Conservation (phyloP, 2,888 invertebrate genomes). For the Caenorhabditis angaria region DNA sequence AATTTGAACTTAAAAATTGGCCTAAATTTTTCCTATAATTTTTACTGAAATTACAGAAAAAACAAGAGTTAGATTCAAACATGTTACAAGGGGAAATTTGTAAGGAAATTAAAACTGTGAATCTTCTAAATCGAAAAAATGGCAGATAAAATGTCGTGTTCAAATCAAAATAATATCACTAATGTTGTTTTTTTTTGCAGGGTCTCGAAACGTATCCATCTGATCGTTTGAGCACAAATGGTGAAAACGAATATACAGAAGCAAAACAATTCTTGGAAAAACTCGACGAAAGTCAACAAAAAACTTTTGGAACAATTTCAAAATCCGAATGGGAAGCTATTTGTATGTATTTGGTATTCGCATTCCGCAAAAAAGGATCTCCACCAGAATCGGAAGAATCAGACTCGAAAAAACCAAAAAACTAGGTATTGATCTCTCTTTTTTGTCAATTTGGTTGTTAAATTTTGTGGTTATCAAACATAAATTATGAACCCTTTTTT, state of each 20-base stretch:
- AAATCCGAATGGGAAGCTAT: constrained; percentile 71
- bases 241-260: constrained; percentile 48
- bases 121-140: too few species aligned
- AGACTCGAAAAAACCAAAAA: constrained; percentile 15
- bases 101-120: too few species aligned
- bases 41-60: too few species aligned
- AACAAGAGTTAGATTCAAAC: too few species aligned
- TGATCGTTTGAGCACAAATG: constrained; percentile 24
- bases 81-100: too few species aligned
- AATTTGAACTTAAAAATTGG: too few species aligned
- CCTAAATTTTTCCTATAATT: too few species aligned
- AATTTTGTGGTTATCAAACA: not conserved
- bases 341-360: constrained; percentile 70
- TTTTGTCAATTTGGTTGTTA: too few species aligned
- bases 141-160: too few species aligned
- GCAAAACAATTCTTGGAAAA: constrained; percentile 35
- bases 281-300: constrained; percentile 10
- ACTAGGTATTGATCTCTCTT: constrained; percentile 6
- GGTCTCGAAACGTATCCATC: constrained; percentile 66
- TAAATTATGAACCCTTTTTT: not conserved
- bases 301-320: constrained; percentile 68
- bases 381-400: constrained; percentile 6
- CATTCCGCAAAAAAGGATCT: constrained; percentile 55
- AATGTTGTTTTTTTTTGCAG: constrained; percentile 35
- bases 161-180: too few species aligned